Evolutionary conservation across 1,140 invertebrate species (phyloP), one percentile per base, ranked within the genome.

Genomic region (Trichomalopsis sarcophagae): DNA sequence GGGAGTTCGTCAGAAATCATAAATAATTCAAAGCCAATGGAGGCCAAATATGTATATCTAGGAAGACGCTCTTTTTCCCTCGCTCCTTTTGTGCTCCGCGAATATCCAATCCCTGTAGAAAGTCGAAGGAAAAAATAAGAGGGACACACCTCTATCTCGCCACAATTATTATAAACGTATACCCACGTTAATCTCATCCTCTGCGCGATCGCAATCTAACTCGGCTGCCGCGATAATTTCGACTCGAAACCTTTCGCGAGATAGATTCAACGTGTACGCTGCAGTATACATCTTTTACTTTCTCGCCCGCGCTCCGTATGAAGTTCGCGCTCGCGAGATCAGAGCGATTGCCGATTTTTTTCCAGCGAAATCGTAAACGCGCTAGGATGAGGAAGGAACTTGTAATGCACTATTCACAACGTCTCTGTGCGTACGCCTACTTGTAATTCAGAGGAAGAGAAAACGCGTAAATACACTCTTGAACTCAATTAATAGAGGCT

Each of bases 371-470:
- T 55, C 40, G 30, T 75, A 40, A 74, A 40, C 33, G 27, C 33
- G 33, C 33, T 10, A 71, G 69, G 30, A 69, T 55, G 17, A 44
- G 40, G 40, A 44, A 44, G 40, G 40, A 44, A 44, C 9, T 44
- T 44, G 10, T 44, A 11, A 68, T 79, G 30, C 40, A 71, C 40
- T 71, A 30, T 27, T 69, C 17, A 47, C n/a, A 21, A 44, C 7
- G 40, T 7, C 6, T 44, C 6, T 44, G 10, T 44, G 11, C 9
- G 7, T 44, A 50, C 13, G 14, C 13, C 11, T 27, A 33, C 68
- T 81, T 50, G 21, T n/a, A 73, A 81, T 81, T 44, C 62, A 33
- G 27, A 81, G 17, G 73, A 75, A 55, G 68, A 21, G 68, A 81
- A 81, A 80, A 80, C 36, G 7, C 10, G 17, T 50, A 50, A 36